Evolutionary conservation across 2,888 invertebrate genomes (phyloP), one percentile per base, ranked within the genome.

Genomic region (Conops quadrifasciatus): DNA sequence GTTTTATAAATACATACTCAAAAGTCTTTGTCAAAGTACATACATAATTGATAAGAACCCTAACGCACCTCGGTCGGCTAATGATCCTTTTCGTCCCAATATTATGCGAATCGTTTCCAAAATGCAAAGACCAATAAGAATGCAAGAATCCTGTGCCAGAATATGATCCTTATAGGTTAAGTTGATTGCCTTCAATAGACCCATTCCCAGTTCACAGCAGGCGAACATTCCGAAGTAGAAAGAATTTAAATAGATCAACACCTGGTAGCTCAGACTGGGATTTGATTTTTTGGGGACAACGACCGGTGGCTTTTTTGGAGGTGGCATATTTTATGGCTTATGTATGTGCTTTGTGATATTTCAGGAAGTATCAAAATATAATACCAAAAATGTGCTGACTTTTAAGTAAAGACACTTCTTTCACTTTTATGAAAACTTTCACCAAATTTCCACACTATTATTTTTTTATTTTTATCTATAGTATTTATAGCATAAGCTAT

Each of bases 161-260:
- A 91, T 92, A 76, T 91, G 90, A 73, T 89, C 89, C 3, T 93
- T 92, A 80, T 94, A 93, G 64, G 92, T 92, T 62, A 96, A 89
- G 86, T 93, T 93, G 73, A 92, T 90, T 65, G 92, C 92, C 87
- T 95, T 95, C 76, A 94, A 89, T 75, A 93, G 88, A 73, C 92
- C 92, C 90, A 94, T 92, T 63, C 92, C 91, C 76, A 93, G 88
- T 87, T 94, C 94, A 83, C 93, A 93, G 67, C 92, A 90, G 51
- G 92, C 91, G 85, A 94, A 94, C 91, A 94, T 91, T 75, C 93
- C 93, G 83, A 94, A 92, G 87, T 94, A 94, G 86, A 94, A 94
- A 56, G 93, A 93, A 86, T 94, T 94, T 73, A 94, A 86, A 84
- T 94, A 94, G 78, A 94, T 89, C 47, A 94, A 87, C 84, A 94